phyloP scores from a whole-genome alignment of 2,888 invertebrate genomes.

The Limnephilus lunatus region DNA sequence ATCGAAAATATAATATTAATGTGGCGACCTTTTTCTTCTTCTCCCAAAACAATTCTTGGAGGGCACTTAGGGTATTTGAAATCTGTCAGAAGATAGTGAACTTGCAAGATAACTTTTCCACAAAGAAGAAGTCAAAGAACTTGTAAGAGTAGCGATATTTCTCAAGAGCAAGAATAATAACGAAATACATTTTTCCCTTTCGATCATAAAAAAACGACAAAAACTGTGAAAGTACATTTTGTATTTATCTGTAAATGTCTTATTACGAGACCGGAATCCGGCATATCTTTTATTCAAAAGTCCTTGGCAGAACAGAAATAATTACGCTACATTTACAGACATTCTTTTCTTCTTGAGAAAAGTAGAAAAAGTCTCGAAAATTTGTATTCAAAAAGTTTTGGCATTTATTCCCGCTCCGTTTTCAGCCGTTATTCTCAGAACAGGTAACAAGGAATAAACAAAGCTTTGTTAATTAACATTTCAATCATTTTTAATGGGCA shows the following conservation, averaged over 20 bases:
- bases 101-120: constrained; percentile 3
- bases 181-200: constrained; percentile 19
- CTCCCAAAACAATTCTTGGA: neutral
- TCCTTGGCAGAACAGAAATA: constrained; percentile 56
- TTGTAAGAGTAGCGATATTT: neutral
- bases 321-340: constrained; percentile 59
- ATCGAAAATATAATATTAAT: neutral
- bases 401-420: constrained; percentile 56
- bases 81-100: constrained; percentile 26
- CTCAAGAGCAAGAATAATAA: neutral
- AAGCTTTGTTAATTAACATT: constrained; percentile 58
- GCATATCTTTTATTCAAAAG: constrained; percentile 56
- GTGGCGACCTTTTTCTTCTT: neutral
- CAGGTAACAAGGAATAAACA: constrained; percentile 62
- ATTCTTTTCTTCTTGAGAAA: constrained; percentile 52
- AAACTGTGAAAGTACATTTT: constrained; percentile 29
- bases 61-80: neutral
- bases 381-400: constrained; percentile 61
- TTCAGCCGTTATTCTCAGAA: constrained; percentile 34
- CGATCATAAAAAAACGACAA: constrained; percentile 32
- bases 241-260: constrained; percentile 38
- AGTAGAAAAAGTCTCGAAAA: constrained; percentile 51
- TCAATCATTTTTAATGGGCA: constrained; percentile 51
- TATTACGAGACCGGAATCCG: constrained; percentile 25
- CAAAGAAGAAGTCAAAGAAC: neutral